Evolutionary conservation across 1,140 invertebrate species (phyloP), one percentile per base, ranked within the genome.

Genomic region (Steinernema khuongi): DNA sequence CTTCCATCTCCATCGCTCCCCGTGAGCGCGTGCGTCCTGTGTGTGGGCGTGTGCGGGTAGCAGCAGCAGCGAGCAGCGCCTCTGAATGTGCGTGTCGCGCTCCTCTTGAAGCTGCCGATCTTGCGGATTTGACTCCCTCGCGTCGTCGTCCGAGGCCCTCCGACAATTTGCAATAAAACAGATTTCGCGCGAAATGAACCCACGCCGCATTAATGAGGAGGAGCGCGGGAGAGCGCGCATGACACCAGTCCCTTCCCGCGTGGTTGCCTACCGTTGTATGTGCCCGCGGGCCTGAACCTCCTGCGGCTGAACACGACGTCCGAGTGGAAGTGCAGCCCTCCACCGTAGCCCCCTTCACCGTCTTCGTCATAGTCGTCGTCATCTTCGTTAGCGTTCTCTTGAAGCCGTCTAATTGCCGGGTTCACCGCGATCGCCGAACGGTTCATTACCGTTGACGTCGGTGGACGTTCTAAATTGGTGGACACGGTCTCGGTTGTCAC

Each of bases 101-200:
- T 26, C 50, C 22, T 26, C 11, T 26, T 60, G 50, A 26, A 60
- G 50, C 50, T 26, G 22, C 19, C 50, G 50, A 60, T 60, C 50
- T 60, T 60, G 22, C 50, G 50, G 50, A 7, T 60, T 14, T 60
- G 50, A 60, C 50, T 60, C 50, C 2, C 19, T 11, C 19, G 14
- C 50, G 19, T 26, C 50, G 50, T 60, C 26, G 14, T 60, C 22
- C 36, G 50, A 60, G 19, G 26, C 50, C 50, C 50, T 60, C 50
- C 2, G 50, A 60, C 50, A 60, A 60, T 60, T 60, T 60, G 50
- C 50, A 60, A 22, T 60, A 60, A 60, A 60, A 60, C 50, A 60
- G 50, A 60, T 60, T 60, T 60, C 22, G 50, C 14, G 7, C 36
- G 50, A 60, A 60, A 60, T 60, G 50, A 60, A 60, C 50, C 14